Evolutionary conservation across 2,888 invertebrate species (phyloP).

Genomic region (Drosophila meridiana): DNA sequence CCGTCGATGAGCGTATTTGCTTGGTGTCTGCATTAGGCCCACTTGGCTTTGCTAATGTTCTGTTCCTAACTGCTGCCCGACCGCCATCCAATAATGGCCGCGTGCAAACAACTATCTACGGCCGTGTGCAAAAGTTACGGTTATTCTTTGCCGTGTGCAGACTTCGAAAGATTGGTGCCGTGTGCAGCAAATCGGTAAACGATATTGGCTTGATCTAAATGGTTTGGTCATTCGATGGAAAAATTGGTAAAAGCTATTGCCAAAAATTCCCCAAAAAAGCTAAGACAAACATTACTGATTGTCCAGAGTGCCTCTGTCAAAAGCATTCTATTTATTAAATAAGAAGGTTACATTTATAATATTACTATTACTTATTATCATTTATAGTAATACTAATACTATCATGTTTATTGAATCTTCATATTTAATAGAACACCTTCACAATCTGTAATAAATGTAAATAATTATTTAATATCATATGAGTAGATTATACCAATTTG

Average conservation of each 20-base stretch:
- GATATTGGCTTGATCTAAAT: conserved; percentile 47
- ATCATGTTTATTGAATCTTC: too few species aligned
- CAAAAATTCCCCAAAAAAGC: background rate
- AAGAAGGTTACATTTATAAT: too few species aligned
- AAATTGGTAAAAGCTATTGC: conserved; percentile 13
- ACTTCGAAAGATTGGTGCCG: conserved; percentile 56
- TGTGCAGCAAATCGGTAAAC: conserved; percentile 55
- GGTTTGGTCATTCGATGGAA: conserved; percentile 51
- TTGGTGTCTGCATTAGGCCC: conserved; percentile 59
- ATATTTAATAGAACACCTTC: background rate
- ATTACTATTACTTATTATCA: too few species aligned
- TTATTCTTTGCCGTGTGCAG: conserved; percentile 63
- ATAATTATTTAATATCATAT: too few species aligned
- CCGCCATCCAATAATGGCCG: conserved; percentile 39
- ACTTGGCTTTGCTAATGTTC: conserved; percentile 61
- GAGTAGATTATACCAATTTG: too few species aligned
- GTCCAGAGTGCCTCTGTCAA: too few species aligned
- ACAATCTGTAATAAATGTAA: too few species aligned
- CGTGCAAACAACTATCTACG: conserved; percentile 57
- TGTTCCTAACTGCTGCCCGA: conserved; percentile 64
- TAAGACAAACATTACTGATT: background rate
- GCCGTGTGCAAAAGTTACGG: conserved; percentile 70
- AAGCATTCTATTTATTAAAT: too few species aligned
- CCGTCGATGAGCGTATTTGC: conserved; percentile 47
- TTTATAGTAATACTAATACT: too few species aligned